A percentile compares a stretch with the other conserved stretches of the same genome.
phyloP scores from a whole-genome alignment of 2,113 vertebrate species.

The Oreochromis aureus region DNA sequence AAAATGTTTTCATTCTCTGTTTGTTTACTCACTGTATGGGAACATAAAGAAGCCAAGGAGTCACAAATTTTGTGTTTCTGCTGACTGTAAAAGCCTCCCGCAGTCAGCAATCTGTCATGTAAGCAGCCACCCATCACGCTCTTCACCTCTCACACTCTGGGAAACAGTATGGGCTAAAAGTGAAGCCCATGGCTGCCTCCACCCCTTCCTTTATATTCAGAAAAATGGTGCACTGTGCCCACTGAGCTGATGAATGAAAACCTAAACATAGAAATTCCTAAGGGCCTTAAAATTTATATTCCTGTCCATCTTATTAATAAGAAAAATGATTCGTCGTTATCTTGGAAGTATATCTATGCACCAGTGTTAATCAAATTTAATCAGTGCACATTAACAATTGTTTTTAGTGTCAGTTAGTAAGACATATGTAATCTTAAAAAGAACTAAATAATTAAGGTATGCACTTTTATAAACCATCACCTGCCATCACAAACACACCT shows the following conservation, averaged over 20 bases:
- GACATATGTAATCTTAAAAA: background rate
- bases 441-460: background rate
- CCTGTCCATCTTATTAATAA: background rate
- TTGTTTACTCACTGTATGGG: background rate
- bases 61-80: slow-evolving; percentile 45
- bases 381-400: background rate
- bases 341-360: background rate
- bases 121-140: slow-evolving; percentile 37
- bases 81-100: slow-evolving; percentile 53
- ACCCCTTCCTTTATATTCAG: background rate
- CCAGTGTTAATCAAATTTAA: background rate
- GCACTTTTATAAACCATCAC: background rate
- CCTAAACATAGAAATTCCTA: background rate
- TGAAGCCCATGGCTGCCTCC: background rate
- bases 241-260: background rate
- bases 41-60: slow-evolving; percentile 14
- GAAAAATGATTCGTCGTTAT: background rate
- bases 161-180: background rate
- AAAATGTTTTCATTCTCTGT: background rate
- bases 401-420: background rate
- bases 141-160: slow-evolving; percentile 11
- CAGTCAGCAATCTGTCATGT: slow-evolving; percentile 61
- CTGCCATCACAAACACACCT: background rate
- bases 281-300: background rate
- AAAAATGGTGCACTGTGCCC: background rate